A percentile compares a stretch with the other conserved stretches of the same genome.
phyloP scores from a whole-genome alignment of 2,113 vertebrate species.

The Dissostichus mawsoni region DNA sequence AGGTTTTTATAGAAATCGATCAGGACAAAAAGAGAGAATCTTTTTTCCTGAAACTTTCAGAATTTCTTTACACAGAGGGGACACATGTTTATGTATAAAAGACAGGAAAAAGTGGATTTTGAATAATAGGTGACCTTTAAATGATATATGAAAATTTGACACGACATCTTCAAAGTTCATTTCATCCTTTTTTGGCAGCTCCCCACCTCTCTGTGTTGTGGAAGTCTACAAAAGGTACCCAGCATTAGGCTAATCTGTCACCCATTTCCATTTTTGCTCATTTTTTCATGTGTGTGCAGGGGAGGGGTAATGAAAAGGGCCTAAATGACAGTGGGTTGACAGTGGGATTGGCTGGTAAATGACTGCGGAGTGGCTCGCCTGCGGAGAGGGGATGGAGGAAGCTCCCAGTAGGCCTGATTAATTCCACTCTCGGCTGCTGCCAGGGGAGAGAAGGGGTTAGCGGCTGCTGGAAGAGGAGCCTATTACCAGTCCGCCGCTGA shows the following conservation, averaged over 20 bases:
- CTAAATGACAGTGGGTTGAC: constrained; percentile 99
- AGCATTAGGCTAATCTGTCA: constrained; percentile 93
- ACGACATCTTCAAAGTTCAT: constrained; percentile 51
- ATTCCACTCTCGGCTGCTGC: constrained; percentile 97
- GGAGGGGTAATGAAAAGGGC: constrained; percentile 95
- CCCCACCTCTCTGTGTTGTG: constrained; percentile 71
- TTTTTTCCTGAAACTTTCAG: too few species aligned
- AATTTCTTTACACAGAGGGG: too few species aligned
- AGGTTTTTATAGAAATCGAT: too few species aligned
- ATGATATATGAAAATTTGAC: too few species aligned
- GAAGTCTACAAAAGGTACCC: constrained; percentile 88
- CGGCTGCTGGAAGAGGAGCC: constrained; percentile 94
- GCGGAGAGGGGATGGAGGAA: constrained; percentile 92
- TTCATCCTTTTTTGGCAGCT: constrained; percentile 77
- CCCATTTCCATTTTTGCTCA: constrained; percentile 89
- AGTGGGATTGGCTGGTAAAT: constrained; percentile 99
- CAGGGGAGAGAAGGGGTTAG: constrained; percentile 96
- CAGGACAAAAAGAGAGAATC: too few species aligned
- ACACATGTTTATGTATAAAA: too few species aligned
- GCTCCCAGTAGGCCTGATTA: constrained; percentile 99
- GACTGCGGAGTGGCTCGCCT: constrained; percentile 98
- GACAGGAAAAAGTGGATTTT: too few species aligned
- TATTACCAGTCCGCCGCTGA: constrained; percentile 95
- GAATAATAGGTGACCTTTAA: too few species aligned
- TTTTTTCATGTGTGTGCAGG: constrained; percentile 47